These are phyloP conservation scores for Phylloscopus collybita DNA, from an alignment of 2,797 vertebrate species.

Conservation along the genomic window DNA sequence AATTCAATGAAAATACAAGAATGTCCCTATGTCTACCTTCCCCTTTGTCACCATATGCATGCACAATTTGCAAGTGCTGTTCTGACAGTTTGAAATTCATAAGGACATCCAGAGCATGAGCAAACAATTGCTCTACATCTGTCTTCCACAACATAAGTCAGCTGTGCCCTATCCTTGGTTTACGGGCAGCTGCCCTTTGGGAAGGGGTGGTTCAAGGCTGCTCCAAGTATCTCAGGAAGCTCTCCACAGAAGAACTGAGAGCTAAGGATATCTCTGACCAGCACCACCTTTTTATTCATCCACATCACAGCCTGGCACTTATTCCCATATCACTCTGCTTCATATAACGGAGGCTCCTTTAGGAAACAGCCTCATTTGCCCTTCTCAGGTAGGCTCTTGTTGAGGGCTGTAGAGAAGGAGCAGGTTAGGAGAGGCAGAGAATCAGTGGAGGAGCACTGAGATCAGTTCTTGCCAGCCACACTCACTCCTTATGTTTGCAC, in stretches of 20 bases:
- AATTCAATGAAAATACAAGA: neutral
- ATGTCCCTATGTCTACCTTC: neutral
- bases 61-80: neutral
- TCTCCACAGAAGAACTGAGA: neutral
- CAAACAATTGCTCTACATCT: neutral
- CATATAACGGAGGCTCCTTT: neutral
- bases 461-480: fast-evolving
- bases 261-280: neutral
- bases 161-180: neutral
- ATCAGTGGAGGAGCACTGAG: neutral
- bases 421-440: neutral
- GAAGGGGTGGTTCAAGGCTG: neutral
- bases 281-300: neutral
- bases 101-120: neutral
- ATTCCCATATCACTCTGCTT: neutral
- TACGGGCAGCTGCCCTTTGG: neutral
- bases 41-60: fast-evolving
- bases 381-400: neutral
- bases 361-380: neutral
- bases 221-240: neutral
- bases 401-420: neutral
- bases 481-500: fast-evolving
- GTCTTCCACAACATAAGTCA: neutral
- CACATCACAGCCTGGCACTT: neutral
- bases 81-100: neutral